Evolutionary conservation across 2,888 invertebrate genomes (phyloP).

Genomic region (Drosophila infuscata): DNA sequence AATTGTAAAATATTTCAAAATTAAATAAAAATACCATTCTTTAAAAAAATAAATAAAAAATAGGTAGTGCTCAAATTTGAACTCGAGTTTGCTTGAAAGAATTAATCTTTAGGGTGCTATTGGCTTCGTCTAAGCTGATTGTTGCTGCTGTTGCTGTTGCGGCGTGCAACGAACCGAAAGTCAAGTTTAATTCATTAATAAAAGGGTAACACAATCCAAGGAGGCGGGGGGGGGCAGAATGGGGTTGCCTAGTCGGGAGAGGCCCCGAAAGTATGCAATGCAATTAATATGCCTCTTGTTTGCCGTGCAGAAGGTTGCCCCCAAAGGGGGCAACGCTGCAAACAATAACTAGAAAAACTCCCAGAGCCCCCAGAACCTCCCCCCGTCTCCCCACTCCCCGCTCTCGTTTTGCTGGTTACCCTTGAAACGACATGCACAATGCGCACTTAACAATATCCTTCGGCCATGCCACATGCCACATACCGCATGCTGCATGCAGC

Average conservation of each 20-base stretch:
- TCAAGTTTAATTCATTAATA: constrained; percentile 83
- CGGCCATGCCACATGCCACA: constrained; percentile 49
- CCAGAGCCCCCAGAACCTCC: background rate
- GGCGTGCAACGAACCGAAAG: constrained; percentile 81
- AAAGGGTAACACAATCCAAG: constrained; percentile 50
- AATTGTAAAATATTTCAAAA: background rate
- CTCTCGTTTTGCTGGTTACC: constrained; percentile 56
- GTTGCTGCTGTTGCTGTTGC: constrained; percentile 26
- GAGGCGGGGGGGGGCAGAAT: background rate
- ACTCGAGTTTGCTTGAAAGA: background rate
- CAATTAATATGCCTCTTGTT: constrained; percentile 74
- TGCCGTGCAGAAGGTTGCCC: constrained; percentile 10
- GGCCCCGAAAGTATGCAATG: constrained; percentile 74
- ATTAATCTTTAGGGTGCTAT: constrained; percentile 31
- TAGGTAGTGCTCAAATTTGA: accelerated
- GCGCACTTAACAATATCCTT: constrained; percentile 61
- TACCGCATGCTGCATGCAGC: constrained; percentile 17
- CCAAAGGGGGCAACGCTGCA: constrained; percentile 22
- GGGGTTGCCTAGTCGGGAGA: constrained; percentile 18
- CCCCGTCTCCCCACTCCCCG: too few relatives aligned
- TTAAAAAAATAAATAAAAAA: background rate
- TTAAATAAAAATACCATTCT: background rate
- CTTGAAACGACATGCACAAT: constrained; percentile 71
- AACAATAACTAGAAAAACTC: constrained; percentile 59
- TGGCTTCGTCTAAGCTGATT: constrained; percentile 12